Conservation (phyloP, 2,113 vertebrate genomes). For the Meles meles region DNA sequence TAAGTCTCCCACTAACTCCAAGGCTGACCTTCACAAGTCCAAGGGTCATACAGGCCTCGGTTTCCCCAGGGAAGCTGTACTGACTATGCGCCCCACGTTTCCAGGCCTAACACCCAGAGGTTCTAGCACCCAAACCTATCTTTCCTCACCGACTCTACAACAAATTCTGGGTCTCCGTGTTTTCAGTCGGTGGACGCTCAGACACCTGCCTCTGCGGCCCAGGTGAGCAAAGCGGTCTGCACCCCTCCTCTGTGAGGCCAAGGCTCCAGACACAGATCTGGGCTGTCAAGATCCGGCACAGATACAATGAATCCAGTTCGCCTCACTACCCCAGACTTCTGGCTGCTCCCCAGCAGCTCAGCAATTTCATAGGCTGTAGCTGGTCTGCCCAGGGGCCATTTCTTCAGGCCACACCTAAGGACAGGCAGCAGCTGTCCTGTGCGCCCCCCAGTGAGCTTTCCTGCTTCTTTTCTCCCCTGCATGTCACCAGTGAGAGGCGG, state of each 20-base stretch:
- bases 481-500: accelerated
- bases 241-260: neutral
- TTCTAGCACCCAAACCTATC: neutral
- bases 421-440: neutral
- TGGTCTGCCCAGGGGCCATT: neutral
- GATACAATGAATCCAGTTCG: neutral
- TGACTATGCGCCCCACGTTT: neutral
- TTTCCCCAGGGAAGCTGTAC: neutral
- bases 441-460: neutral
- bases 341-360: neutral
- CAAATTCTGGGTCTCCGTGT: neutral
- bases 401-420: neutral
- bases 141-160: neutral
- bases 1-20: neutral
- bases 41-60: neutral
- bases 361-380: neutral
- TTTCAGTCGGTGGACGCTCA: accelerated
- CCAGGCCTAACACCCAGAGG: neutral
- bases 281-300: neutral
- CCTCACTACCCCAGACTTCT: neutral
- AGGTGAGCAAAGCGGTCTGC: neutral
- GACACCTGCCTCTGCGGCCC: neutral
- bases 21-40: neutral
- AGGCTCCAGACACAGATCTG: neutral
- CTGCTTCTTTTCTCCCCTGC: neutral